A percentile compares a stretch with the other conserved stretches of the same genome.
phyloP scores from a whole-genome alignment of 2,113 vertebrate genomes.

The Ceyx margarethae region DNA sequence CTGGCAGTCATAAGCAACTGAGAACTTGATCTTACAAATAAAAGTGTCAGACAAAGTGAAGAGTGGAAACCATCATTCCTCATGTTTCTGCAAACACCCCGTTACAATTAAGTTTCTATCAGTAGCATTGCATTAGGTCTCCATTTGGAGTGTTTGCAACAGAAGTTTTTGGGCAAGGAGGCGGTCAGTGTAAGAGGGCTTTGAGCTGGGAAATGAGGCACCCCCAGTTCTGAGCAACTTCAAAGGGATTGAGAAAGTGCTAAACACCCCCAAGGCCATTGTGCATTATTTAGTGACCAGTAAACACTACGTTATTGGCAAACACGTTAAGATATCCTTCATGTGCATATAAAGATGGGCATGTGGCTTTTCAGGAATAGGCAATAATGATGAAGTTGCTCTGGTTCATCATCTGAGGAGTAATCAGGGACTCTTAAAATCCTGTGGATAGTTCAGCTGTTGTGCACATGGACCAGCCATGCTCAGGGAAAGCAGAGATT shows the following conservation, averaged over 20 bases:
- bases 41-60: too few relatives aligned
- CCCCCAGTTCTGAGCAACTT: neutral
- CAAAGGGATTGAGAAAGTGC: neutral
- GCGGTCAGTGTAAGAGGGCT: neutral
- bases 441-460: too few relatives aligned
- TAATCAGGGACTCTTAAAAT: too few relatives aligned
- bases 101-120: neutral
- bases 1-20: too few relatives aligned
- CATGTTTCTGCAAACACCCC: neutral
- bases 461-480: neutral
- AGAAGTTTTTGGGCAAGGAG: neutral
- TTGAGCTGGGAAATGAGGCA: neutral
- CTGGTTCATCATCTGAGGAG: neutral
- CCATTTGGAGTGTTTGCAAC: neutral
- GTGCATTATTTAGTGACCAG: neutral
- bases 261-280: neutral
- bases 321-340: neutral
- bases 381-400: neutral
- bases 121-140: fast-evolving
- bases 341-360: neutral
- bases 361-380: neutral
- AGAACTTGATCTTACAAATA: too few relatives aligned
- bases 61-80: too few relatives aligned
- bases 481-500: slow-evolving; percentile 45
- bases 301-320: neutral